Evolutionary conservation across 2,113 vertebrate species (phyloP).

Genomic region (Calonectris borealis): DNA sequence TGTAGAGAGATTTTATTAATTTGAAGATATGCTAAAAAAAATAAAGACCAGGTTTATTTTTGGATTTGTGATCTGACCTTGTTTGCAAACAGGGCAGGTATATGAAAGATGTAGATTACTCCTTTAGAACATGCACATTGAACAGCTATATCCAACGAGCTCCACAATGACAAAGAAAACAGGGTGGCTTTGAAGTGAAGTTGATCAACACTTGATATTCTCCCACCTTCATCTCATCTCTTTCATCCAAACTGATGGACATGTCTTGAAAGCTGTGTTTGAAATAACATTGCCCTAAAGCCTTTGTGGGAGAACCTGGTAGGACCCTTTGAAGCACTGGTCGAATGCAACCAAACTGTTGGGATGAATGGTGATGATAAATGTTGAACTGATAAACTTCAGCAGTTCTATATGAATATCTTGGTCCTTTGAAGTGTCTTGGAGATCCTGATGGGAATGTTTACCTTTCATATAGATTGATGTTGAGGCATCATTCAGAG

Average conservation of each 20-base stretch:
- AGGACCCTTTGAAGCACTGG: not conserved
- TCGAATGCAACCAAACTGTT: not conserved
- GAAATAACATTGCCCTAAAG: not conserved
- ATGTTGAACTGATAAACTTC: not conserved
- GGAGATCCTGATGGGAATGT: not conserved
- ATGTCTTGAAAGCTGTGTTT: not conserved
- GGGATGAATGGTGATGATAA: not conserved
- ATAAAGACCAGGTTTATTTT: not conserved
- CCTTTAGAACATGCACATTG: not conserved
- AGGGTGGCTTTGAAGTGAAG: not conserved
- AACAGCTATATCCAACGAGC: fast-evolving
- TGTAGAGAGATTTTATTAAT: not conserved
- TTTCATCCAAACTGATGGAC: not conserved
- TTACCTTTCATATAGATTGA: not conserved
- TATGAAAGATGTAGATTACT: not conserved
- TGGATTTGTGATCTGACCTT: not conserved
- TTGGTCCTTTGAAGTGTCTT: not conserved
- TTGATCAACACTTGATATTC: not conserved
- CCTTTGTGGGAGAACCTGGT: not conserved
- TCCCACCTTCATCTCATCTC: not conserved
- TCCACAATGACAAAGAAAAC: not conserved
- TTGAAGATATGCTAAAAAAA: not conserved
- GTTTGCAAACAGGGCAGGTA: not conserved
- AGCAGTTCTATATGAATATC: not conserved
- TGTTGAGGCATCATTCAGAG: not conserved